A percentile compares a stretch with the other conserved stretches of the same genome.
Evolutionary conservation across 2,113 vertebrate genomes (phyloP).

Genomic region (Hippolais icterina): DNA sequence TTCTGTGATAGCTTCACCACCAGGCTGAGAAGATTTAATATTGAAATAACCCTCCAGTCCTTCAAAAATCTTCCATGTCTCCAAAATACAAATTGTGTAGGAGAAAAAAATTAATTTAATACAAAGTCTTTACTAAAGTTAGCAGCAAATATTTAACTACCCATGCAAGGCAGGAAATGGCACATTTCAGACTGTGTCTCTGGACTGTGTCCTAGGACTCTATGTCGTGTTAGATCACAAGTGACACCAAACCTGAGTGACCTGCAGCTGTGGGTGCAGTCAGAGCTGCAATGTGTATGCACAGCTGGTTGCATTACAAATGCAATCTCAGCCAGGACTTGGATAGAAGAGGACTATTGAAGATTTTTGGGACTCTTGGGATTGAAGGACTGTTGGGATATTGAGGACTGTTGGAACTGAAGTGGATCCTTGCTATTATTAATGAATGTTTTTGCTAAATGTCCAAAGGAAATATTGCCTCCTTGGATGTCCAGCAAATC

Average conservation of each 20-base stretch:
- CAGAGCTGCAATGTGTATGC: not conserved
- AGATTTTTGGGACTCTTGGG: not conserved
- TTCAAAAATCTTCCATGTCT: not conserved
- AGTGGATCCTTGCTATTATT: not conserved
- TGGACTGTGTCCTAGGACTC: not conserved
- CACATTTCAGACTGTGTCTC: not conserved
- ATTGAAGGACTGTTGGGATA: not conserved
- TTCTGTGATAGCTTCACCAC: not conserved
- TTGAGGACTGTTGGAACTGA: not conserved
- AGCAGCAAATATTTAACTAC: not conserved
- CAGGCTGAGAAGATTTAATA: not conserved
- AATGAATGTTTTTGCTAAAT: not conserved
- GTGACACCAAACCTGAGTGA: not conserved
- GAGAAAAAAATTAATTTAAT: not conserved
- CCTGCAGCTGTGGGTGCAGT: not conserved
- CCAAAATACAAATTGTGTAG: not conserved
- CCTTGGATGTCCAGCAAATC: not conserved
- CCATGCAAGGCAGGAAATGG: not conserved
- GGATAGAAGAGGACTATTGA: not conserved
- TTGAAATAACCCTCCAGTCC: rapidly evolving
- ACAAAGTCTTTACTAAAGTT: not conserved
- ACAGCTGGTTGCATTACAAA: not conserved
- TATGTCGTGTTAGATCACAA: not conserved
- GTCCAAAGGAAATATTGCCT: not conserved
- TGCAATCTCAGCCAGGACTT: not conserved